Evolutionary conservation across 2,113 vertebrate species (phyloP).

Genomic region (Hippolais icterina): DNA sequence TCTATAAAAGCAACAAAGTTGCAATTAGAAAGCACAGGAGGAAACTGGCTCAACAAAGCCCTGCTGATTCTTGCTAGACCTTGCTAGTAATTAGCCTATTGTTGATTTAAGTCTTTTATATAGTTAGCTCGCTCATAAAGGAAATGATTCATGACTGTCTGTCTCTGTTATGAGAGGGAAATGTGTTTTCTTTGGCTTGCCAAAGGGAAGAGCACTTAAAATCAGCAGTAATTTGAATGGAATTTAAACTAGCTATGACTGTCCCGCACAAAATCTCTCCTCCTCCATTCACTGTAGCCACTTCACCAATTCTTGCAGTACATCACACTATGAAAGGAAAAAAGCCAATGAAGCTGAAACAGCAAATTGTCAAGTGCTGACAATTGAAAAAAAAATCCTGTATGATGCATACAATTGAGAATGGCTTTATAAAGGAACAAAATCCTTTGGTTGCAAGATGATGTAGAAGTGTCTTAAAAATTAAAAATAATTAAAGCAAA

Average conservation of each 20-base stretch:
- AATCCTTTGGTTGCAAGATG: not conserved
- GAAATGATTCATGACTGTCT: slow-evolving; percentile 17
- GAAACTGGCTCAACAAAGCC: not conserved
- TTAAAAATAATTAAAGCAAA: not conserved
- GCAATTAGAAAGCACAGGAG: not conserved
- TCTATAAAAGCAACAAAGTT: not conserved
- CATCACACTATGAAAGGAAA: not conserved
- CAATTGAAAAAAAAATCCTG: not conserved
- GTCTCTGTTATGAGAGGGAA: slow-evolving; percentile 7
- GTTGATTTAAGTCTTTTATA: slow-evolving; percentile 6
- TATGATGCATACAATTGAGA: not conserved
- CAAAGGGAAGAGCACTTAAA: slow-evolving; percentile 12
- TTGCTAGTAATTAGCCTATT: not conserved
- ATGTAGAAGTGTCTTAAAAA: not conserved
- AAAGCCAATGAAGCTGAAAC: not conserved
- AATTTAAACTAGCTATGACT: slow-evolving; percentile 1
- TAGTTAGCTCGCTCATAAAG: slow-evolving; percentile 9
- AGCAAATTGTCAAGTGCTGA: not conserved
- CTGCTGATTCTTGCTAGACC: not conserved
- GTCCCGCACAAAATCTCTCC: not conserved
- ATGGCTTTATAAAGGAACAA: not conserved
- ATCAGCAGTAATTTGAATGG: not conserved
- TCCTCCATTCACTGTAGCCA: not conserved
- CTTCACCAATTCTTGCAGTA: not conserved
- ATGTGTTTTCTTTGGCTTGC: slow-evolving; percentile 9